Evolutionary conservation across 2,113 vertebrate species (phyloP), one percentile per base, ranked within the genome.

Genomic region (Ophthalmolycus amberensis): DNA sequence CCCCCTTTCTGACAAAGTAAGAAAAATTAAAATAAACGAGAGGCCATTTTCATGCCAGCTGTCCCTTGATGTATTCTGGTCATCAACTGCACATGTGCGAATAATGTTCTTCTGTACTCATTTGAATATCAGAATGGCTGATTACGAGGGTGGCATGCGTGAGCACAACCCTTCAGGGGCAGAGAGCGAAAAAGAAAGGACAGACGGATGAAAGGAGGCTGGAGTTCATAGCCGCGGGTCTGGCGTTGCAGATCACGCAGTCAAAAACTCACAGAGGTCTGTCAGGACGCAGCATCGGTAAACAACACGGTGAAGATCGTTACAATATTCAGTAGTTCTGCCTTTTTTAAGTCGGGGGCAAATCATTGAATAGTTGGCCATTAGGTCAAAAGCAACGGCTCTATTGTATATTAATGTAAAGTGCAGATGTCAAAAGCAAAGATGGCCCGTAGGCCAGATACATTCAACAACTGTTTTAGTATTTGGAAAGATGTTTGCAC

Each of bases 141-240:
- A 92, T 94, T 92, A 94, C 83, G 85, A 89, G 40, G 50, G 66
- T 79, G 75, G 90, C 89, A 93, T 94, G 94, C 92, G 25, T 80
- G 88, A 93, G 92, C 93, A 94, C 93, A 92, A 84, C 89, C 85
- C 85, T 88, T 79, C 67, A 9, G 77, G 69, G 68, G 27, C 77
- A 75, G 67, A 54, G 60, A 76, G 78, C 3, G 10, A 76, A 79
- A n/a, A 73, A 75, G 72, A 75, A 83, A 80, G 77, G 79, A 64
- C 68, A 63, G n/a, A 59, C 69, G 90, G 91, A 93, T 92, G 79
- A 93, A 96, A 91, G 85, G 64, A 63, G 56, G 94, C 93, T 93
- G 75, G 88, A 94, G 77, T 63, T 84, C 90, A 83, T 71, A 62
- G 46, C 52, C 40, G 58, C 16, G 75, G 73, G 75, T 88, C 71